phyloP scores from a whole-genome alignment of 2,797 vertebrate species.

The Halcyon leucocephala region DNA sequence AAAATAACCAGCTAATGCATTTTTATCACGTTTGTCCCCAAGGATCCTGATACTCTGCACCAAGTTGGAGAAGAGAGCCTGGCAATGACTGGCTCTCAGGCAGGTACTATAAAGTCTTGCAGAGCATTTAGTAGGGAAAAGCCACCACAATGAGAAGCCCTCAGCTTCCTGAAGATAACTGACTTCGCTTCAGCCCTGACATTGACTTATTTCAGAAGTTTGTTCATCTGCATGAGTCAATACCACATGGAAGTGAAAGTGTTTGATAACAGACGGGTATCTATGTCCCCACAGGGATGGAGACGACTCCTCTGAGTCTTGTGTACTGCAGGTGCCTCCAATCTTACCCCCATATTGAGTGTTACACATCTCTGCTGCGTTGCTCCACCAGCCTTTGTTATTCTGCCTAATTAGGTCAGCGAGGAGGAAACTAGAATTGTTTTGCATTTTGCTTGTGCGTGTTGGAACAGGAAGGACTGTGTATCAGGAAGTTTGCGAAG shows the following conservation, averaged over 20 bases:
- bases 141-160: neutral
- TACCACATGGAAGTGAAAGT: rapidly evolving
- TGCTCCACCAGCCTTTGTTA: neutral
- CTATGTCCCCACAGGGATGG: neutral
- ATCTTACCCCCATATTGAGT: neutral
- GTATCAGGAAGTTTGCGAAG: neutral
- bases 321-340: rapidly evolving
- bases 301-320: neutral
- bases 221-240: neutral
- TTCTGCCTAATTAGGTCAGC: neutral
- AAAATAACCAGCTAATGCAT: neutral
- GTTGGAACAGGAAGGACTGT: neutral
- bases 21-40: neutral
- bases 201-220: neutral
- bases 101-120: neutral
- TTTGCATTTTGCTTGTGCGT: neutral
- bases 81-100: neutral
- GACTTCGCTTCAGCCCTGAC: rapidly evolving
- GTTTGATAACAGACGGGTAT: neutral
- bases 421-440: neutral
- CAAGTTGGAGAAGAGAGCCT: neutral
- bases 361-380: neutral
- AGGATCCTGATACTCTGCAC: neutral
- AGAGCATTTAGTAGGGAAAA: neutral
- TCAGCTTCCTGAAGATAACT: neutral